Base-by-base conservation (phyloP, 2,888 invertebrate species). In the Drosophila mettleri region DNA sequence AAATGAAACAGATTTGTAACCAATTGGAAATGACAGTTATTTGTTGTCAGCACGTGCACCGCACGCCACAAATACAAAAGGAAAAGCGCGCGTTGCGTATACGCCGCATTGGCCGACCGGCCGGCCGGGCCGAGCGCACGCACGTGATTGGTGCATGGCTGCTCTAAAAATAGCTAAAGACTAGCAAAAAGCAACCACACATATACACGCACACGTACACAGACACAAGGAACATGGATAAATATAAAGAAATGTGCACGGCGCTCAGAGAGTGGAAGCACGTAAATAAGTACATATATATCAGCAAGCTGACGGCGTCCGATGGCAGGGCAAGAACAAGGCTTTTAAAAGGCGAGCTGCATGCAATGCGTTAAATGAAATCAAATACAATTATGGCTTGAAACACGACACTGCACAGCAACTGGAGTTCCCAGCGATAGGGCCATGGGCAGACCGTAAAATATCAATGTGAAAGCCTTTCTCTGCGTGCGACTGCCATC, bases 121-220 rank as follows among this genome's bases (percentile, higher is more conserved):
- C 58, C 52, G 59, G 58, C 48, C 43, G 43, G 16, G 24, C 16
- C 43, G 27, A 16, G 43, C 45, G 16, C 46, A 66, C 62, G 66
- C 89, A 88, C 88, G 89, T 85, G 89, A 81, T 72, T 68, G 41
- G 70, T 72, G 82, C 88, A 71, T 85, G 85, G 57, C 60, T 65
- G 58, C 7, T 53, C n/a, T 72, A 69, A 74, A 81, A 85, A 87
- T 88, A 88, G 76, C 34, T 33, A 53, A 9, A 60, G 39, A 62
- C 31, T 58, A 20, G 9, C n/a, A 22, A 24, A 10, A 16, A 18
- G 5, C 18, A 10, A 9, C 9, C 14, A n/a, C 20, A 31, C 41
- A 39, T 6, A 6, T 2, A 20, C 20, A 7, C 20, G 20, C 20
- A 1, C 18, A 18, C 41, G 3, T 14, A 20, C 14, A 20, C 14